Conservation (phyloP, 2,113 vertebrate species). For the Chionodraco myersi region DNA sequence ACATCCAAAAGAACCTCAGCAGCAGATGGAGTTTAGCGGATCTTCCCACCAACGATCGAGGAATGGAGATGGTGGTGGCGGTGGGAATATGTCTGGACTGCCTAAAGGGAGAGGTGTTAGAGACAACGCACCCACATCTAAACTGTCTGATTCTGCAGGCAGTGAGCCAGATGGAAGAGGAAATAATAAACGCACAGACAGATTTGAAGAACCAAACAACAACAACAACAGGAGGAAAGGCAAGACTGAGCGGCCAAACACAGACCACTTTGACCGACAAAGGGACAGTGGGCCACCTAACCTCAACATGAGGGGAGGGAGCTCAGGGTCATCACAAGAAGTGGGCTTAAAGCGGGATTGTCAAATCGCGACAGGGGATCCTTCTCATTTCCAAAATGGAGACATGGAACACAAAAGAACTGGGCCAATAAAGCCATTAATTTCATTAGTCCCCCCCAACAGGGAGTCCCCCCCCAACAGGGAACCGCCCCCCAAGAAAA, state of each 20-base stretch:
- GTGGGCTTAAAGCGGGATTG: conserved; percentile 80
- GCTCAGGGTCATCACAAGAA: conserved; percentile 81
- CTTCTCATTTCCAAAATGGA: conserved; percentile 87
- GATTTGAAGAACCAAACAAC: conserved; percentile 82
- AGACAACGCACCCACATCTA: conserved; percentile 84
- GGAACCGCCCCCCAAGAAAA: conserved; percentile 84
- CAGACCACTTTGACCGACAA: conserved; percentile 86
- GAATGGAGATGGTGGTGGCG: conserved; percentile 65
- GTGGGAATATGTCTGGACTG: conserved; percentile 40
- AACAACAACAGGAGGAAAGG: conserved; percentile 86
- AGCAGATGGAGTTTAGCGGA: conserved; percentile 61
- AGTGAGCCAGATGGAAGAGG: conserved; percentile 73
- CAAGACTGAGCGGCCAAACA: conserved; percentile 87
- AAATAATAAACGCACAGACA: conserved; percentile 69
- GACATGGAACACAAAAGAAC: conserved; percentile 89
- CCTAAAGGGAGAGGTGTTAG: conserved; percentile 79
- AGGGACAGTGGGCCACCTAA: conserved; percentile 81
- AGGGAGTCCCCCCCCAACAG: conserved; percentile 82
- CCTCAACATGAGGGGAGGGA: conserved; percentile 84
- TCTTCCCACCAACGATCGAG: conserved; percentile 67
- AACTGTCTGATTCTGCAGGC: conserved; percentile 76
- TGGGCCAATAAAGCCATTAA: conserved; percentile 90
- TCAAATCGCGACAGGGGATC: conserved; percentile 51
- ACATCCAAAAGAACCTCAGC: conserved; percentile 86
- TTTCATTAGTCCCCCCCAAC: conserved; percentile 66